phyloP scores from a whole-genome alignment of 2,113 vertebrate genomes.

The Atlantisia rogersi region DNA sequence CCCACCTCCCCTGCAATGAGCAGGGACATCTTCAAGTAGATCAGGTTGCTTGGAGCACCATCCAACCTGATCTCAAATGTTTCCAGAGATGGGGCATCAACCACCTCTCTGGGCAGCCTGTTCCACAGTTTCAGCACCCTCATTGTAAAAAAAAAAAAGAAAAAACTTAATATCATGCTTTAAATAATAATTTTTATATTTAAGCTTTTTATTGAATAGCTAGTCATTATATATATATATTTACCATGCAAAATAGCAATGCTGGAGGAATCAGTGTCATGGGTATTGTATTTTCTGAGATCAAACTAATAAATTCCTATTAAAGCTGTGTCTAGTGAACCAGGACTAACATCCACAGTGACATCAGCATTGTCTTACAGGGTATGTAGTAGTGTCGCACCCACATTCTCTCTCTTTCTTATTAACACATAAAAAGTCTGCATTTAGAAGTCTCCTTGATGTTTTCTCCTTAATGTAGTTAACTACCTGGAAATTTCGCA shows the following conservation, averaged over 20 bases:
- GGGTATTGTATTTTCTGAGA: not conserved
- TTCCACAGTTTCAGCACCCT: not conserved
- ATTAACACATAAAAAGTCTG: not conserved
- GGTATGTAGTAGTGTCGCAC: not conserved
- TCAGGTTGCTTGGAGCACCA: not conserved
- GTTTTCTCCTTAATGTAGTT: not conserved
- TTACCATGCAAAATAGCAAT: not conserved
- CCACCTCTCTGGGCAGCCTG: not conserved
- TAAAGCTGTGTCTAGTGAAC: not conserved
- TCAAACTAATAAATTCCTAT: not conserved
- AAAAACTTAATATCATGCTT: not conserved
- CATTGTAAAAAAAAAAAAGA: not conserved
- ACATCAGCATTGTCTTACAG: not conserved
- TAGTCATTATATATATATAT: not conserved
- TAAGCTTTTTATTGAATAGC: not conserved
- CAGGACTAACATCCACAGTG: accelerated
- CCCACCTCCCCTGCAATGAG: not conserved
- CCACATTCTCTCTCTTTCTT: not conserved
- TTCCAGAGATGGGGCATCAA: not conserved
- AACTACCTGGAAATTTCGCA: not conserved
- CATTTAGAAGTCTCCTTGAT: not conserved
- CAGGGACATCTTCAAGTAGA: not conserved
- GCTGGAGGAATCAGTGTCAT: not conserved
- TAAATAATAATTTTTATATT: not conserved
- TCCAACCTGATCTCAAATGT: not conserved